Evolutionary conservation across 2,797 vertebrate species (phyloP), one percentile per base, ranked within the genome.

Genomic region (Cuculus canorus): DNA sequence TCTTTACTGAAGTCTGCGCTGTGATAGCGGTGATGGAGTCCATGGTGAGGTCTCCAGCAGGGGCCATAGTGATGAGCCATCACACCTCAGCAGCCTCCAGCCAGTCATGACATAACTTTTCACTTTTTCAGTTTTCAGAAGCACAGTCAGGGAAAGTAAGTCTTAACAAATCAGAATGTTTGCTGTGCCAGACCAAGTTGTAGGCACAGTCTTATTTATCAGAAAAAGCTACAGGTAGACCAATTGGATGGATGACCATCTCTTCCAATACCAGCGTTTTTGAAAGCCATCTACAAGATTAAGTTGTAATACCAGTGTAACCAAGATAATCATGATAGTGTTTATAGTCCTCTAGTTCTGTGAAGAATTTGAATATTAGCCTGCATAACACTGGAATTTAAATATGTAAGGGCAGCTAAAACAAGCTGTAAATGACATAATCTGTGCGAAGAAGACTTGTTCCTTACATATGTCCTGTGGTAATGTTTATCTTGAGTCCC

Each of bases 11-110:
- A 35, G 59, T 8, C 30, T 75, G 14, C 3, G 1, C 13, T 39
- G 1, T 41, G 21, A 23, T 13, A 5, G 3, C 77, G 57, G 17
- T 23, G 18, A 35, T 35, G 32, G 9, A 3, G 23, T 56, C 32
- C 11, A 7, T 9, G 18, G 21, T 2, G 1, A 57, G 12, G 16
- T 47, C 18, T 11, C 28, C 0, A 1, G 10, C 21, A 28, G 19
- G 4, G 7, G 3, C 35, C 25, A 53, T 12, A 33, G 17, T 5
- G 21, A 71, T 2, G 12, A 65, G 10, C 32, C 41, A 66, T 25
- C 45, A 60, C 21, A 8, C 6, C 43, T 28, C 22, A 59, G 25
- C 28, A 50, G 17, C 5, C 7, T 57, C 23, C 32, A 78, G 23
- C 24, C 27, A 35, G n/a, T 18, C 1, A 0, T 24, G 48, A 69